These are phyloP conservation scores for Chelon labrosus DNA, from an alignment of 2,797 vertebrate species.

Conservation along the genomic window DNA sequence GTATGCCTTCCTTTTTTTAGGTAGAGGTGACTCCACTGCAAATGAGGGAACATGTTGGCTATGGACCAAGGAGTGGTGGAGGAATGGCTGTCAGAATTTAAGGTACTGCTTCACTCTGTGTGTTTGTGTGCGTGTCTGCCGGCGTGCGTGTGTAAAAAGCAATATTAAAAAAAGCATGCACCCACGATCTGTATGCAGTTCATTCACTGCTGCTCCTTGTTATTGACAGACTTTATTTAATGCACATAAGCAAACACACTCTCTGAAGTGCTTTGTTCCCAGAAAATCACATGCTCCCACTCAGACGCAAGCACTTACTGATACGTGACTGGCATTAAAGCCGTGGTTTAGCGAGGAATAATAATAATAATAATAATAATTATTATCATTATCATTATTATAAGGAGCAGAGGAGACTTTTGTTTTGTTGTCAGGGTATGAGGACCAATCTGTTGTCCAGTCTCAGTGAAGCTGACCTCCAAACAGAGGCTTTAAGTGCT, in stretches of 20 bases:
- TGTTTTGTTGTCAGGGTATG: conserved; percentile 8
- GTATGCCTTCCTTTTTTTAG: conserved; percentile 68
- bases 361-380: conserved; percentile 19
- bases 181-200: conserved; percentile 17
- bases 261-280: conserved; percentile 27
- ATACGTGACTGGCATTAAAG: conserved; percentile 29
- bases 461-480: conserved; percentile 24
- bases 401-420: conserved; percentile 21
- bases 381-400: too few relatives aligned
- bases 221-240: conserved; percentile 26
- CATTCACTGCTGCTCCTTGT: conserved; percentile 27
- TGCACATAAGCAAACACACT: conserved; percentile 24
- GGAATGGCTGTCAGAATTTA: conserved; percentile 99
- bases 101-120: conserved; percentile 84
- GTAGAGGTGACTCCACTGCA: conserved; percentile 84
- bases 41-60: conserved; percentile 97
- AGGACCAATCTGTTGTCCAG: conserved; percentile 2
- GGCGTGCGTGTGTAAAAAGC: background rate
- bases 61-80: conserved; percentile 97
- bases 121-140: background rate
- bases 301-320: conserved; percentile 31
- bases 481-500: background rate
- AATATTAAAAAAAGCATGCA: conserved; percentile 7
- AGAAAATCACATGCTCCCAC: conserved; percentile 26
- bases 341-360: conserved; percentile 11